Evolutionary conservation across 1,140 invertebrate genomes (phyloP).

Genomic region (Cotesia vestalis): DNA sequence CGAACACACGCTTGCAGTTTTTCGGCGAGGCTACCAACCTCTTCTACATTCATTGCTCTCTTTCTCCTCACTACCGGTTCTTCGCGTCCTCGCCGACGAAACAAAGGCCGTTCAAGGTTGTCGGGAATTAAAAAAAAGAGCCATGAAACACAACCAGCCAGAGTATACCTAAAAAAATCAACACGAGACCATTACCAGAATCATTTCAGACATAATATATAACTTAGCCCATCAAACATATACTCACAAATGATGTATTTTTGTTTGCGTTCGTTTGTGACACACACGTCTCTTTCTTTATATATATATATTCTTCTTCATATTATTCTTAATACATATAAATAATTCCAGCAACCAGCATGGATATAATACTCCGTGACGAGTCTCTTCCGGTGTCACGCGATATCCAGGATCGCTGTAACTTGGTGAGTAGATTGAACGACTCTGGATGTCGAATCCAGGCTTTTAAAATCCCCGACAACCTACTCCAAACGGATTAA

Average conservation of each 20-base stretch:
- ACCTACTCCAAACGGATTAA: slow-evolving; percentile 24
- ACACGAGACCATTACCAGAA: slow-evolving; percentile 23
- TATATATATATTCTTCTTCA: background rate
- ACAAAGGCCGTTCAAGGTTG: slow-evolving; percentile 36
- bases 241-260: background rate
- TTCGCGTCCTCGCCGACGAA: slow-evolving; percentile 24
- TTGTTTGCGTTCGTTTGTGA: background rate
- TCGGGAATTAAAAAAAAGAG: slow-evolving; percentile 15
- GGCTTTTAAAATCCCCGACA: slow-evolving; percentile 1
- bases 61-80: slow-evolving; percentile 29
- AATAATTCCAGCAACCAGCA: background rate
- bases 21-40: slow-evolving; percentile 4
- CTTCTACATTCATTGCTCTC: slow-evolving; percentile 2
- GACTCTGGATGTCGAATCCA: background rate
- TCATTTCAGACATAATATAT: background rate
- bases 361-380: slow-evolving; percentile 25
- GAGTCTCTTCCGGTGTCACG: slow-evolving; percentile 35
- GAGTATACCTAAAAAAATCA: background rate
- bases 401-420: slow-evolving; percentile 31
- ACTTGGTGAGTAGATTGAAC: background rate
- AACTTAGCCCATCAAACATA: background rate
- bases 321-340: background rate
- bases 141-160: background rate
- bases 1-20: background rate
- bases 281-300: background rate